These are phyloP conservation scores for Resseliella maxima DNA, from an alignment of 2,888 invertebrate species.

Conservation along the genomic window DNA sequence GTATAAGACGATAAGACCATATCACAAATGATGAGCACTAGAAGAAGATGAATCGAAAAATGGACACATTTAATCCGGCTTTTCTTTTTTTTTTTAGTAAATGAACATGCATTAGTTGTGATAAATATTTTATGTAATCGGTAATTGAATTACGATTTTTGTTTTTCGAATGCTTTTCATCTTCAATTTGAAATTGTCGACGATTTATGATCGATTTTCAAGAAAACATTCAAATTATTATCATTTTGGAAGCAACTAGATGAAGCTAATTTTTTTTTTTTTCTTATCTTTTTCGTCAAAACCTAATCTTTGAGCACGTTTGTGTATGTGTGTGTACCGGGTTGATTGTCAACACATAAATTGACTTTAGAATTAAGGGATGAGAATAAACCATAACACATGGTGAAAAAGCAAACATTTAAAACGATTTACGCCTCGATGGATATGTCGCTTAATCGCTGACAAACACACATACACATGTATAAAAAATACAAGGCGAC, in stretches of 20 bases:
- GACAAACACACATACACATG: not conserved
- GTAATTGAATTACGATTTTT: not conserved
- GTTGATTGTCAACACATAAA: constrained; percentile 21
- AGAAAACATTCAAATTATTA: too few relatives aligned
- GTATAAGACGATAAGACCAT: not conserved
- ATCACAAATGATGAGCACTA: not conserved
- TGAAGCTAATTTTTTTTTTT: too few relatives aligned
- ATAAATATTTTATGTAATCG: not conserved
- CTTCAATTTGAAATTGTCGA: not conserved
- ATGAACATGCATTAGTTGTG: not conserved
- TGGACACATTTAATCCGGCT: not conserved
- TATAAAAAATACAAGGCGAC: not conserved
- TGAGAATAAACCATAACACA: constrained; percentile 25
- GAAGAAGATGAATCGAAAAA: not conserved
- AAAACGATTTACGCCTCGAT: not conserved
- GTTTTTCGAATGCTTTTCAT: not conserved
- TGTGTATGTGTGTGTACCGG: not conserved
- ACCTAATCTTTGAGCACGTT: too few relatives aligned
- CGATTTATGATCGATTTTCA: too few relatives aligned
- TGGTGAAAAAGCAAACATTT: not conserved
- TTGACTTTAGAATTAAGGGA: not conserved
- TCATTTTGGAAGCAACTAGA: too few relatives aligned
- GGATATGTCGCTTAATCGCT: not conserved
- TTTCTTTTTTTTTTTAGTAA: too few relatives aligned
- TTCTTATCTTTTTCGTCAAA: too few relatives aligned